These are phyloP conservation scores for Acropternis orthonyx DNA, from an alignment of 2,797 vertebrate species.

Conservation along the genomic window DNA sequence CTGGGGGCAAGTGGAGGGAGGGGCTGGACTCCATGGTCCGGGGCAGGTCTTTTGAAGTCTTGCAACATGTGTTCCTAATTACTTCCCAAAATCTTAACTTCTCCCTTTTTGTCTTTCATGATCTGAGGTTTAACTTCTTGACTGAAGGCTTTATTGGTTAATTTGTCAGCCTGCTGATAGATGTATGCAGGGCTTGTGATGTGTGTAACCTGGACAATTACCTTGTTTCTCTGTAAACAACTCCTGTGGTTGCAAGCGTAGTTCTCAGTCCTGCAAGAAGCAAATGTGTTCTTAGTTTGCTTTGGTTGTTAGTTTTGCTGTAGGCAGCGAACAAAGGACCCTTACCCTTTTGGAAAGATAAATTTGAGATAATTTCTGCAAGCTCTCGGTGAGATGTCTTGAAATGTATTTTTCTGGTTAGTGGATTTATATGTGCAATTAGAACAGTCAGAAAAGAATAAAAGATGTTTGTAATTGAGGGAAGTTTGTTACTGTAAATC, in stretches of 20 bases:
- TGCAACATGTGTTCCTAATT: neutral
- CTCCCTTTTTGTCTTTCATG: neutral
- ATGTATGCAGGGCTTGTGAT: neutral
- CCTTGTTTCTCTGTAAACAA: neutral
- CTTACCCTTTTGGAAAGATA: neutral
- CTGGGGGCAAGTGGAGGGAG: neutral
- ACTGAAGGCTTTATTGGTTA: neutral
- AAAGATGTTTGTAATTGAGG: neutral
- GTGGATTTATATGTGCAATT: neutral
- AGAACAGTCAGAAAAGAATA: neutral
- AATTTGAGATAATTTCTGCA: neutral
- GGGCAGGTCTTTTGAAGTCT: neutral
- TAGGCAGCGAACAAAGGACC: neutral
- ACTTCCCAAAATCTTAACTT: neutral
- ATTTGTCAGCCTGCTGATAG: neutral
- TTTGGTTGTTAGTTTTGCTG: neutral
- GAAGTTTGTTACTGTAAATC: neutral
- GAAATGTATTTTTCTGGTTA: neutral
- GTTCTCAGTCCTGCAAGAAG: neutral
- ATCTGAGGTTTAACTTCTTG: neutral
- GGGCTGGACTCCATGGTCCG: accelerated
- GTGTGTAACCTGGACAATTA: neutral
- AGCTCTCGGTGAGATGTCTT: neutral
- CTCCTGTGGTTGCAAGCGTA: neutral
- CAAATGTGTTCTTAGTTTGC: neutral